phyloP scores from a whole-genome alignment of 2,888 invertebrate genomes.

The Carterocephalus palaemon region DNA sequence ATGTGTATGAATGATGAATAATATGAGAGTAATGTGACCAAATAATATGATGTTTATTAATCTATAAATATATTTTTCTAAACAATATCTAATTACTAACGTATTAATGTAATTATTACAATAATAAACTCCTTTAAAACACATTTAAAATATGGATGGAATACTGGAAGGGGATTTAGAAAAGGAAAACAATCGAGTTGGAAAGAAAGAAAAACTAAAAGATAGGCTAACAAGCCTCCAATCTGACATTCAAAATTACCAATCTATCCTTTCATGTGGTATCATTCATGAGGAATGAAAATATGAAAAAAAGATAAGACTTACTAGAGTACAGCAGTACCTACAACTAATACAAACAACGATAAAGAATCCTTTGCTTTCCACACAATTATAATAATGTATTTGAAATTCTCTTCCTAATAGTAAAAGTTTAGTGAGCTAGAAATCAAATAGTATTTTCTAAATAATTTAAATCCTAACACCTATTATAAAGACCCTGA shows the following conservation, averaged over 20 bases:
- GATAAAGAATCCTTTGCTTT: too few species aligned
- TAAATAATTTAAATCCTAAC: slow-evolving; percentile 57
- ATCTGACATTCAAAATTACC: slow-evolving; percentile 6
- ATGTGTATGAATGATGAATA: slow-evolving; percentile 6
- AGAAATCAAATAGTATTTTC: slow-evolving; percentile 33
- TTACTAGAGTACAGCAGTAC: neutral
- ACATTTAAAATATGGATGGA: too few species aligned
- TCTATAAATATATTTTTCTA: neutral
- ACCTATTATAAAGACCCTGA: slow-evolving; percentile 63
- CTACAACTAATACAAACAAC: neutral
- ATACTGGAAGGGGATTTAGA: too few species aligned
- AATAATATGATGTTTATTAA: neutral
- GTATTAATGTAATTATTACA: slow-evolving; percentile 1
- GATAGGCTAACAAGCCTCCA: slow-evolving; percentile 12
- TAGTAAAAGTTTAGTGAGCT: too few species aligned
- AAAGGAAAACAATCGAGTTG: too few species aligned
- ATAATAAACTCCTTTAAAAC: slow-evolving; percentile 12
- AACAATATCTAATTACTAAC: slow-evolving; percentile 7
- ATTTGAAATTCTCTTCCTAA: too few species aligned
- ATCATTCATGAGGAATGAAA: slow-evolving; percentile 5
- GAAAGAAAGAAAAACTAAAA: neutral
- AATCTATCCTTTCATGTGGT: slow-evolving; percentile 10
- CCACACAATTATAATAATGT: too few species aligned
- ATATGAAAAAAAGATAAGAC: neutral
- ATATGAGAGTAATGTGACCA: too few species aligned